phyloP scores from a whole-genome alignment of 1,140 invertebrate species.

The Drosophila melanogaster region DNA sequence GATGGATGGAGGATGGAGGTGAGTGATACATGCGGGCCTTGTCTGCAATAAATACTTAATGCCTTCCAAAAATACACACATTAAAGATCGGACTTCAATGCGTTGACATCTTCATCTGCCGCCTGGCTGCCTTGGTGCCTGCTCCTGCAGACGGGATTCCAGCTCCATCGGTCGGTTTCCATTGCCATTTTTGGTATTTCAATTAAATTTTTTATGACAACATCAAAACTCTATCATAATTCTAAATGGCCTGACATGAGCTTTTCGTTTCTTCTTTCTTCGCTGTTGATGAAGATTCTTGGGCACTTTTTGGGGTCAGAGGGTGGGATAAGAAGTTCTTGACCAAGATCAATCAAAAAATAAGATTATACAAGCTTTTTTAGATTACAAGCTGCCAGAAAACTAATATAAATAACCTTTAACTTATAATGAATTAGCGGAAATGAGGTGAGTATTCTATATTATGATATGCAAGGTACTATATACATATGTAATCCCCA shows the following conservation, averaged over 20 bases:
- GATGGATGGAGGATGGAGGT: conserved; percentile 5
- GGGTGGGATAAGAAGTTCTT: conserved; percentile 8
- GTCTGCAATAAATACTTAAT: conserved; percentile 82
- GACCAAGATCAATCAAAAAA: background rate
- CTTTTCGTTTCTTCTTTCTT: conserved; percentile 45
- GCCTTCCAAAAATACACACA: conserved; percentile 81
- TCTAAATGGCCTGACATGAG: conserved; percentile 78
- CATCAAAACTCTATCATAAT: conserved; percentile 83
- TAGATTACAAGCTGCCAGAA: no score
- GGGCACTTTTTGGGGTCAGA: conserved; percentile 41
- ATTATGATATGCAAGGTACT: no score
- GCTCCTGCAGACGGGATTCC: background rate
- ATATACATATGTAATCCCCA: no score
- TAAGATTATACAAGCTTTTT: no score
- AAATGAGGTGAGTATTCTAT: no score
- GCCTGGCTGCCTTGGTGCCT: conserved; percentile 6
- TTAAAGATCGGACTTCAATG: conserved; percentile 74
- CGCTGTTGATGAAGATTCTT: conserved; percentile 27
- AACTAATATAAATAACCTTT: no score
- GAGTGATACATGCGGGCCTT: conserved; percentile 78
- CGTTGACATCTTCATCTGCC: conserved; percentile 75
- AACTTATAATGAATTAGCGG: no score
- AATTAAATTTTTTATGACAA: conserved; percentile 84
- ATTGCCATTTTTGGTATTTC: conserved; percentile 83
- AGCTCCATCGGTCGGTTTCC: conserved; percentile 51